Base-by-base conservation (phyloP, 1,140 invertebrate species). In the Archegozetes longisetosus region DNA sequence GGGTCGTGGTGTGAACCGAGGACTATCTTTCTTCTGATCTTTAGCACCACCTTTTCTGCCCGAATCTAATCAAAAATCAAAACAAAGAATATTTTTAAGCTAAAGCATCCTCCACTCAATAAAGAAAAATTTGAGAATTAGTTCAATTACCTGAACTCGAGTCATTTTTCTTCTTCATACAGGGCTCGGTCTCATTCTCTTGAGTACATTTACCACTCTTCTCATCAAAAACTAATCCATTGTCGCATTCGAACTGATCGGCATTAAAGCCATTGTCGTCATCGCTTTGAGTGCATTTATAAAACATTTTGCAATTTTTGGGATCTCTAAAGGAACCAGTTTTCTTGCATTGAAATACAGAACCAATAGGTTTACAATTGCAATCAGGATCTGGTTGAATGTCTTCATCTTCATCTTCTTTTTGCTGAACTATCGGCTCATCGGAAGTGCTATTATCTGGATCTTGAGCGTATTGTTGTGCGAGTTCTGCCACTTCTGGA, bases 211-310 rank as follows among this genome's bases (percentile, higher is more conserved):
- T 25, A 13, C 28, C 24, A 1, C 2, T 50, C 13, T 3, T 14
- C 17, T 26, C 17, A 29, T 58, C 57, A 25, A 58, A 58, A 20
- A 47, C 57, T 20, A 17, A 20, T 2, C 57, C 57, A 40, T 49
- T 51, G 24, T 58, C 57, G 25, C 57, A 58, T 25, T 58, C 57
- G 28, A 50, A 58, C 24, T 32, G 25, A 46, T 58, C 57, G 29
- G 57, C 57, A 53, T 32, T 27, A 24, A 58, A 58, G 17, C 57
- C 57, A 54, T 28, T 28, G 20, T 22, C 3, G 12, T 47, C 27
- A 22, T 58, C 57, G 17, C 12, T 24, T 22, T 46, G 9, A 13
- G 32, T 48, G 40, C 57, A 58, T 29, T 47, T 2, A n/a, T 58
- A 58, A 28, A 24, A 58, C n/a, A 49, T 58, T n/a, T 27, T 20